Conservation (phyloP, 1,140 invertebrate genomes). For the Drosophila yakuba region DNA sequence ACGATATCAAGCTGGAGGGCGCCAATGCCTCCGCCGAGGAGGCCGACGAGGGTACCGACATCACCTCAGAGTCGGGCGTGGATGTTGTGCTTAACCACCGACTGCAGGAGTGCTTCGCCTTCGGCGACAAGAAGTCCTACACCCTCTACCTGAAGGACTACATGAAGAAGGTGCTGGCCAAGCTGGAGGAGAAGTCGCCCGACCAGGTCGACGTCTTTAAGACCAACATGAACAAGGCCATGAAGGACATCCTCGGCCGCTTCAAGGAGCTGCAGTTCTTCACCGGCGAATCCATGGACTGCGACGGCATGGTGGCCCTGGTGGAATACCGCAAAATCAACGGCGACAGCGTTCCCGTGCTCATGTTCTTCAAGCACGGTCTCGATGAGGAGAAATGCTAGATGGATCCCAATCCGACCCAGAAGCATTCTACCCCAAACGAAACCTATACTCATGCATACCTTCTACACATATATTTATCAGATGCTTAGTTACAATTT, state of each 20-base stretch:
- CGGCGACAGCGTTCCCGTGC: slow-evolving; percentile 91
- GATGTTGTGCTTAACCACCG: slow-evolving; percentile 97
- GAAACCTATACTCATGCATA: slow-evolving; percentile 64
- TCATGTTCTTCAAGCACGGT: slow-evolving; percentile 98
- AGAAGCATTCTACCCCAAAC: neutral
- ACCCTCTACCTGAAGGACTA: slow-evolving; percentile 97
- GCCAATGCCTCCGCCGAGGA: slow-evolving; percentile 97
- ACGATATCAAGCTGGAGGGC: slow-evolving; percentile 93
- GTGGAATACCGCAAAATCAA: slow-evolving; percentile 96
- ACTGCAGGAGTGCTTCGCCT: slow-evolving; percentile 93
- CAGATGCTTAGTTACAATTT: slow-evolving; percentile 61
- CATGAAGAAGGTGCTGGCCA: slow-evolving; percentile 97
- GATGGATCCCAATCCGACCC: slow-evolving; percentile 26
- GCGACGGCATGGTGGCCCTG: slow-evolving; percentile 96
- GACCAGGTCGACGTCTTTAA: slow-evolving; percentile 95
- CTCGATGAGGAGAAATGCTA: slow-evolving; percentile 97
- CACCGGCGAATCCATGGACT: slow-evolving; percentile 97
- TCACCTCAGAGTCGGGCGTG: slow-evolving; percentile 91
- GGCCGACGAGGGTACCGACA: slow-evolving; percentile 93
- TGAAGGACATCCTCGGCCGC: slow-evolving; percentile 96
- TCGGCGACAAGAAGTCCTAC: slow-evolving; percentile 95
- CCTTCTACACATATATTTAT: slow-evolving; percentile 56
- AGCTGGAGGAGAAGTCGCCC: slow-evolving; percentile 91
- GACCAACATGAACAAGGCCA: slow-evolving; percentile 96
- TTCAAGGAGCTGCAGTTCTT: slow-evolving; percentile 98